Base-by-base conservation (phyloP, 2,888 invertebrate species). In the Meganola albula region DNA sequence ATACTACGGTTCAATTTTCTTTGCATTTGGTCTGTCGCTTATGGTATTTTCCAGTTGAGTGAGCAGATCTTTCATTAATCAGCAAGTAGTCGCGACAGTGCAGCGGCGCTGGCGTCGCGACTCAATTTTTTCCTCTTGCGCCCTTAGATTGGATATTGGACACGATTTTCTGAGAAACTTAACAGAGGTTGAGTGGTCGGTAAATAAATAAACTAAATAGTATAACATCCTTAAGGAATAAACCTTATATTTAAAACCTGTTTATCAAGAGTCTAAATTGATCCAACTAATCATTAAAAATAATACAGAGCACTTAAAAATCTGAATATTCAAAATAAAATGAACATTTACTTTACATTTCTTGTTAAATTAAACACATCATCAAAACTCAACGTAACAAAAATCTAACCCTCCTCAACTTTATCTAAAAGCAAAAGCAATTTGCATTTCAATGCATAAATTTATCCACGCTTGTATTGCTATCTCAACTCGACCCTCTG, bases 391-490 rank as follows among this genome's bases (percentile, higher is more conserved):
- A 43, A 45, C 48, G 16, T n/a, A 20, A n/a, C n/a, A 20, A 20
- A 20, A 20, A 20, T 48, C 41, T 56, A 49, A 56, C 56, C 49
- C 53, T 46, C 53, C 35, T 53, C 40, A 47, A 43, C 48, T 53
- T 51, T 51, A 53, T 53, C 53, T 53, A 53, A 53, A 54, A 54
- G 44, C 53, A 49, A 43, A 50, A 52, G 53, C 56, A 71, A 82
- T 83, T 82, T 80, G 71, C 80, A 83, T 82, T 79, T 79, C 74
- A 80, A 82, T 82, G 80, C 79, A 80, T 82, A 82, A 60, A 76
- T 77, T 80, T 77, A 70, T 64, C 73, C 71, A 58, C 63, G 59
- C 56, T 56, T 48, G 52, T 61, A 70, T 72, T 65, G 57, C 67
- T 78, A 76, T 80, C 79, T 74, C 54, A 66, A 51, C 73, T n/a